Conservation (phyloP, 2,113 vertebrate species). For the Collichthys lucidus region DNA sequence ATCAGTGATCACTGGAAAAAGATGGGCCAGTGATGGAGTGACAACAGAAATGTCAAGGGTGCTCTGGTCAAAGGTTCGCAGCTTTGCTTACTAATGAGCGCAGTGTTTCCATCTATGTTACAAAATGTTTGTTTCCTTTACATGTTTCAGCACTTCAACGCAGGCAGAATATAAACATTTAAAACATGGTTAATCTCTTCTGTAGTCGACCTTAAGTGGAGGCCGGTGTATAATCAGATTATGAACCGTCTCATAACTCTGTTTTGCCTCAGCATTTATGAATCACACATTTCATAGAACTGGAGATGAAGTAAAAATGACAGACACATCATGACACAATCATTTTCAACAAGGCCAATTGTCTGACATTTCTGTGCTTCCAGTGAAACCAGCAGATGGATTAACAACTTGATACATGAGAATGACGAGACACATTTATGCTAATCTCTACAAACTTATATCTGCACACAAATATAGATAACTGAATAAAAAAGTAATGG, state of each 20-base stretch:
- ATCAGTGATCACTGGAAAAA: conserved; percentile 40
- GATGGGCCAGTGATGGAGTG: conserved; percentile 29
- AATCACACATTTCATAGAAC: conserved; percentile 68
- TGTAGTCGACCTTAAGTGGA: neutral
- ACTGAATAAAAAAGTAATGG: too few relatives aligned
- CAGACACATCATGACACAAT: conserved; percentile 27
- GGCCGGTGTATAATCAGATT: too few relatives aligned
- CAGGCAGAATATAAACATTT: neutral
- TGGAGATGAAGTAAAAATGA: conserved; percentile 47
- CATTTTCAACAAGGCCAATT: conserved; percentile 32
- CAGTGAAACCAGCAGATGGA: too few relatives aligned
- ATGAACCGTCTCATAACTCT: too few relatives aligned
- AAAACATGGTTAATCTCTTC: neutral
- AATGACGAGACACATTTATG: too few relatives aligned
- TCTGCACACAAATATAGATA: too few relatives aligned
- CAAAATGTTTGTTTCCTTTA: neutral
- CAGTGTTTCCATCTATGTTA: conserved; percentile 14
- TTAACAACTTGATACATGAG: too few relatives aligned
- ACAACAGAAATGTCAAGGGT: conserved; percentile 23
- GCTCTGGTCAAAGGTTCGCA: neutral
- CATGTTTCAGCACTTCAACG: too few relatives aligned
- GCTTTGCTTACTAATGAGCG: conserved; percentile 24
- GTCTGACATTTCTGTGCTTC: too few relatives aligned
- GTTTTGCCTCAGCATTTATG: conserved; percentile 67
- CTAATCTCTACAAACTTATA: too few relatives aligned